Evolutionary conservation across 2,113 vertebrate genomes (phyloP).

Genomic region (Mesoclemmys tuberculata): DNA sequence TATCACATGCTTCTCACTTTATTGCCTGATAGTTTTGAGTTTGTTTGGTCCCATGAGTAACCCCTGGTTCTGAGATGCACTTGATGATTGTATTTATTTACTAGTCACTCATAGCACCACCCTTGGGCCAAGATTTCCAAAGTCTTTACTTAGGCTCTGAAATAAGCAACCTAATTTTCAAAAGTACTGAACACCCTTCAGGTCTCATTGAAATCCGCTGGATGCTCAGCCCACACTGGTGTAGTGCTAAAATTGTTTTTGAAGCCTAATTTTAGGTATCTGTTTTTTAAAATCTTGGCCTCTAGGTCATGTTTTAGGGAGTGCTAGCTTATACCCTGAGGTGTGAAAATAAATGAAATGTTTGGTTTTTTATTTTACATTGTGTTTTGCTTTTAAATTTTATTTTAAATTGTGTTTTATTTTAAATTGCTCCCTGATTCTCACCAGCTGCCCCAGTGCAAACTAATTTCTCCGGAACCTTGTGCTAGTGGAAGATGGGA

Average conservation of each 20-base stretch:
- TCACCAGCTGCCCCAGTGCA: too few relatives aligned
- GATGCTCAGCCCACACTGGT: not conserved
- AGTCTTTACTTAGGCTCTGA: not conserved
- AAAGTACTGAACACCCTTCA: not conserved
- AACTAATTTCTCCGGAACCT: too few relatives aligned
- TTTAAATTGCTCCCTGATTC: too few relatives aligned
- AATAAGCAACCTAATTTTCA: not conserved
- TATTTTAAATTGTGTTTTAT: too few relatives aligned
- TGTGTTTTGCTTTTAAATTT: too few relatives aligned
- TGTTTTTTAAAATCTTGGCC: not conserved
- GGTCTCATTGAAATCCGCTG: not conserved
- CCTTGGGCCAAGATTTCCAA: not conserved
- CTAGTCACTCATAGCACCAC: not conserved
- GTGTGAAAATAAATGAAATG: not conserved
- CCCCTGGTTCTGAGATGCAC: not conserved
- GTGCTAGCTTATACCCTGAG: not conserved
- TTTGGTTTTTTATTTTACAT: too few relatives aligned
- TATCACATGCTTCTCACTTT: not conserved
- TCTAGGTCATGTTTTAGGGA: not conserved
- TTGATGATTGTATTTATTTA: not conserved
- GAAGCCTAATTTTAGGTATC: slow-evolving; percentile 6
- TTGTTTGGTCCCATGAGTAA: not conserved
- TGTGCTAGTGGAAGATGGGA: too few relatives aligned
- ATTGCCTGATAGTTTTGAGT: not conserved
- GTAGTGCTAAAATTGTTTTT: not conserved